Base-by-base conservation (phyloP, 2,797 vertebrate species). In the Cephalopachus bancanus region DNA sequence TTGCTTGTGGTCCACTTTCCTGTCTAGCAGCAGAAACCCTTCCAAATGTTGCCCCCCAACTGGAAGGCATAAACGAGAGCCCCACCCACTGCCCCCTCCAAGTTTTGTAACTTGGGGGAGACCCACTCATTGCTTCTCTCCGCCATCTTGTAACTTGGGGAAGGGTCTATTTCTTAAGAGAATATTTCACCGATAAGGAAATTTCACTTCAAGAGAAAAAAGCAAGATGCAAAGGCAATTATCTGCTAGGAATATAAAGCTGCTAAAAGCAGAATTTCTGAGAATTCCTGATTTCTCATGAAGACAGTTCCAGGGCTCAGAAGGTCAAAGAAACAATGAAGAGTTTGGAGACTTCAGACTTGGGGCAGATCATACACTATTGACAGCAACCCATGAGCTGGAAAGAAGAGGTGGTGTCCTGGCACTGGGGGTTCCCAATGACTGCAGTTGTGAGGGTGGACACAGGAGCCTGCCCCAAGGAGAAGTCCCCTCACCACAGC, bases 211-310 rank as follows among this genome's bases (percentile, higher is more conserved):
- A 7, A 88, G 24, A 69, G 30, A 3, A 67, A 83, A 95, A 49
- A 67, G 16, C 85, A 10, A 92, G 26, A 33, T 33, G 30, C 12
- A 60, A 91, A 65, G 83, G 2, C 72, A 62, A 89, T 85, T 57
- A 59, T 76, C 20, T 78, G 19, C 33, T 22, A 91, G 71, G 71
- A 87, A 81, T 17, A 80, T 1, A 83, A 80, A 83, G 67, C 22
- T 30, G 19, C 20, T 79, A 30, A 87, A 67, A 80, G 59, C 10
- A 76, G 92, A 79, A 69, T 76, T 26, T 93, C n/a, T 74, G 57
- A 93, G 86, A 71, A 90, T 89, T 89, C 53, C 87, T 80, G 22
- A 89, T 37, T 89, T 83, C 22, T 65, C 65, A 71, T 33, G 49
- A 92, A 64, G 85, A 78, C 12, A 64, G 64, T 90, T 92, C 81